Base-by-base conservation (phyloP, 2,888 invertebrate species). In the Noctua pronuba region DNA sequence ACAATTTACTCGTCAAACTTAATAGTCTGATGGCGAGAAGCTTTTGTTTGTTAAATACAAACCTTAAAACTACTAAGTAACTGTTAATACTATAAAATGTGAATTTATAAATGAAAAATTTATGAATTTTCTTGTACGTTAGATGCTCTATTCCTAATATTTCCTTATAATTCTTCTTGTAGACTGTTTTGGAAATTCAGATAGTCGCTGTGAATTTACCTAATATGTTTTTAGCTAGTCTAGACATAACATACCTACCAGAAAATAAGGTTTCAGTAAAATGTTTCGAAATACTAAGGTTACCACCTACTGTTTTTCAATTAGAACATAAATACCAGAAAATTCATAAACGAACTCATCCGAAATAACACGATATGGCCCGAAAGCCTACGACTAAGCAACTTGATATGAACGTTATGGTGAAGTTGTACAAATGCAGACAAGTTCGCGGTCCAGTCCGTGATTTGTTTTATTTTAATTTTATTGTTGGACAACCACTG, bases 351-450 rank as follows among this genome's bases (percentile, higher is more conserved):
- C 31, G 44, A 73, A 60, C n/a, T 49, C 55, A 13, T 58, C 58
- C 35, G 35, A 66, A 86, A 84, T 55, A 67, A 83, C 11, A 73
- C 58, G 70, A 75, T 77, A 74, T 49, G 65, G 60, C 31, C n/a
- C 38, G 87, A 84, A 88, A 72, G 70, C 82, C 41, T 79, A 87
- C 71, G 75, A 87, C 72, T 75, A 84, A 75, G 85, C 55, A 87
- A 90, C 75, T 73, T 76, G 87, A 90, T 88, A 90, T 83, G 80
- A 84, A 80, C 77, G 49, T 66, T 69, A 49, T 70, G 49, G 74
- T 73, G 93, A 92, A 93, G 92, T 86, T 88, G 73, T 93, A 93
- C 85, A 92, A 93, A 91, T 92, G 91, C 91, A 88, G 85, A 21
- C 77, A 77, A 86, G 69, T 86, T 72, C 68, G 68, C 64, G 7